Conservation (phyloP, 2,888 invertebrate species). For the Epinotia bilunana region DNA sequence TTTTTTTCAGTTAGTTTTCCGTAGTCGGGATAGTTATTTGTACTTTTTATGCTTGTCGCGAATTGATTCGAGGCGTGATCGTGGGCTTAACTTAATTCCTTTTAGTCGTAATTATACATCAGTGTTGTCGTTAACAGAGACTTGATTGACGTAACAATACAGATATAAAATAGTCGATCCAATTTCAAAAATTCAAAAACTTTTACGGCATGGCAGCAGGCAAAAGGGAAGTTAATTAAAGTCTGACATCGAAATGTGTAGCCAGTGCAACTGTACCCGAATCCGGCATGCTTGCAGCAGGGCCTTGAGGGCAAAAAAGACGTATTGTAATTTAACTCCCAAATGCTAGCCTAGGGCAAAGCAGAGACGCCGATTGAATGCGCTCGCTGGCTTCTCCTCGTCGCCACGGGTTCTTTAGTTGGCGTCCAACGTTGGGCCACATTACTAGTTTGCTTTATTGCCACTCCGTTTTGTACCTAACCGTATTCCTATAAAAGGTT, state of each 20-base stretch:
- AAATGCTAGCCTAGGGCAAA: background rate
- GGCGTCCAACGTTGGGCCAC: constrained; percentile 37
- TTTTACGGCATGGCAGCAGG: background rate
- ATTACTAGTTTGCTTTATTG: background rate
- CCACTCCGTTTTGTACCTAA: background rate
- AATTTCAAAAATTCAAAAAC: background rate
- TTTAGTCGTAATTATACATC: too few relatives aligned
- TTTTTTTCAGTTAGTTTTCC: too few relatives aligned
- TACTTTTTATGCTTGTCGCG: too few relatives aligned
- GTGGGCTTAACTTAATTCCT: background rate
- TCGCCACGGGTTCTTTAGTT: constrained; percentile 22
- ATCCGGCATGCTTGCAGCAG: background rate
- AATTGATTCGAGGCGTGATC: background rate
- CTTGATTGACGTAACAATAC: background rate
- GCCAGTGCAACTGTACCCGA: background rate
- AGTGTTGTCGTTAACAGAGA: too few relatives aligned
- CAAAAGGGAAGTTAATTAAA: constrained; percentile 10
- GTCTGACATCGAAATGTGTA: background rate
- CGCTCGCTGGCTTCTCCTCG: constrained; percentile 1
- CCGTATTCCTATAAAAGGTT: background rate
- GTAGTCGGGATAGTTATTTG: too few relatives aligned
- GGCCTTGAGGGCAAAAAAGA: background rate
- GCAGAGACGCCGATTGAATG: constrained; percentile 15
- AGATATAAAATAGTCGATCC: background rate
- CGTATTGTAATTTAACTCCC: background rate